Evolutionary conservation across 2,797 vertebrate species (phyloP), one percentile per base, ranked within the genome.

Genomic region (Peromyscus melanophrys): DNA sequence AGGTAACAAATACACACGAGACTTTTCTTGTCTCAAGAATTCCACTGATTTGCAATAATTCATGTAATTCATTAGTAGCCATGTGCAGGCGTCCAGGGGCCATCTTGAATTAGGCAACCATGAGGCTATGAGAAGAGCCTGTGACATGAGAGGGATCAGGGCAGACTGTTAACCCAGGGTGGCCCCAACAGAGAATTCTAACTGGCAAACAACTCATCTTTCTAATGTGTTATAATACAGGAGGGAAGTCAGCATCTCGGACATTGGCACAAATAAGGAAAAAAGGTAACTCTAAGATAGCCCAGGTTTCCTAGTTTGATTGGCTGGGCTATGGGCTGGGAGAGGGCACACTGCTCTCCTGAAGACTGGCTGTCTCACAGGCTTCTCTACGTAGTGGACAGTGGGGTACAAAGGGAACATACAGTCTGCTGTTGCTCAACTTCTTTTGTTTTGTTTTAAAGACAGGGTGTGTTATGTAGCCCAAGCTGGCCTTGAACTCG

Each of bases 211-310:
- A 98, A 98, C 69, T 67, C 95, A 96, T 96, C 95, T 96, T 95
- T 97, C 96, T 94, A 97, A 90, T 94, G 98, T 97, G 95, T 97
- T 89, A 97, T 71, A 98, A 98, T 95, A 97, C 76, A 97, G 94
- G 96, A 97, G 97, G 98, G 92, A 98, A 97, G 97, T 93, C 90
- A 23, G 67, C 94, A 97, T 92, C 92, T 97, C 98, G 89, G 97
- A 98, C 96, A 97, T 99, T 99, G 98, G 98, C 98, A 99, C 98
- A 96, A 55, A 89, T 97, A 77, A 97, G 96, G 98, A 97, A 95
- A 96, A 98, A 97, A 97, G 98, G 98, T 94, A 97, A 97, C 97
- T 84, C 90, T 91, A 94, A 97, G 97, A 83, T 83, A 96, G 98
- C 84, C 98, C 90, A 98, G 98, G 96, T 93, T 98, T 78, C 83